Evolutionary conservation across 2,797 vertebrate species (phyloP).

Genomic region (Pteropus rufus): DNA sequence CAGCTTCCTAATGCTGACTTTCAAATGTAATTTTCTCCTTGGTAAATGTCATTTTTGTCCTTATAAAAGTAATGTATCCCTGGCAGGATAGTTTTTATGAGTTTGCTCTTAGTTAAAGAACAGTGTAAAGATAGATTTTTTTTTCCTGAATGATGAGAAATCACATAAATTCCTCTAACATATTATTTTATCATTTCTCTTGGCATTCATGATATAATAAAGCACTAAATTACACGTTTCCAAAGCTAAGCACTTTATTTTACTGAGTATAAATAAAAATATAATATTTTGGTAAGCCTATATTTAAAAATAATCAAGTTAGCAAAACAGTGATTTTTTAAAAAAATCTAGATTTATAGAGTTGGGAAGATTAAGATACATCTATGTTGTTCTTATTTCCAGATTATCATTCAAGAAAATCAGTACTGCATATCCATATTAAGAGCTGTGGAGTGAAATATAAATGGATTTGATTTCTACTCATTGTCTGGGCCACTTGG

Average conservation of each 20-base stretch:
- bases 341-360: background rate
- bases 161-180: background rate
- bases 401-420: background rate
- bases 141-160: conserved; percentile 16
- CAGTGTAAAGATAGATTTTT: background rate
- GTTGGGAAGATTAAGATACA: background rate
- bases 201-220: background rate
- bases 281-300: background rate
- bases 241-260: background rate
- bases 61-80: background rate
- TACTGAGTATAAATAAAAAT: background rate
- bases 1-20: background rate
- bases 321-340: background rate
- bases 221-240: background rate
- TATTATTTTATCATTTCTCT: conserved; percentile 14
- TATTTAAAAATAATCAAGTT: background rate
- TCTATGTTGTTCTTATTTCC: background rate
- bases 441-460: background rate
- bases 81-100: background rate
- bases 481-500: background rate
- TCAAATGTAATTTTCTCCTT: background rate
- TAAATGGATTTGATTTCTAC: background rate
- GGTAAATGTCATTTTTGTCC: conserved; percentile 28
- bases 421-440: background rate
- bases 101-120: background rate